A percentile compares a stretch with the other conserved stretches of the same genome.
Conservation (phyloP, 2,888 invertebrate genomes). For the Neoitamus cyanurus region DNA sequence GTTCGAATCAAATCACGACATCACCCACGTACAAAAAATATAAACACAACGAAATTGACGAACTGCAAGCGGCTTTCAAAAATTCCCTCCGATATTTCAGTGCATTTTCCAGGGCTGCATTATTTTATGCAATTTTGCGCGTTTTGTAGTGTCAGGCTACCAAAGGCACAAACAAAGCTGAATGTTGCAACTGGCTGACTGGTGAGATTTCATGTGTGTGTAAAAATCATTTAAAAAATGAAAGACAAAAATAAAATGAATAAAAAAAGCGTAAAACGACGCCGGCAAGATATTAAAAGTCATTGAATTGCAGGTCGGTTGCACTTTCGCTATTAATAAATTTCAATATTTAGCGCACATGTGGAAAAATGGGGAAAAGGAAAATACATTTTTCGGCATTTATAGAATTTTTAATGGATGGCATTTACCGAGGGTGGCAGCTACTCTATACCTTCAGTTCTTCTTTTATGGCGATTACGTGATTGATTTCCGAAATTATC, state of each 20-base stretch:
- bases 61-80: background rate
- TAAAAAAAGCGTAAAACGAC: background rate
- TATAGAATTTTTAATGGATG: slow-evolving; percentile 1
- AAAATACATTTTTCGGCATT: background rate
- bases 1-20: background rate
- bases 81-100: background rate
- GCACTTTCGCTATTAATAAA: background rate
- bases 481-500: background rate
- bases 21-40: background rate
- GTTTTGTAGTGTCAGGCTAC: background rate
- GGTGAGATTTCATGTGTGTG: background rate
- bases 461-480: background rate
- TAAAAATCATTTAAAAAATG: background rate
- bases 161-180: background rate
- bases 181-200: background rate
- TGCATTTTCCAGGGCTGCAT: background rate
- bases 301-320: background rate
- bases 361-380: background rate
- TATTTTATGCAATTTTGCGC: background rate
- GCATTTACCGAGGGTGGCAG: background rate
- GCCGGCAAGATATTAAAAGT: background rate
- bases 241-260: background rate
- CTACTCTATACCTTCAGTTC: background rate
- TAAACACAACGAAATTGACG: background rate
- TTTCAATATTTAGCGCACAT: background rate